Evolutionary conservation across 2,888 invertebrate species (phyloP).

Genomic region (Acheta domesticus): DNA sequence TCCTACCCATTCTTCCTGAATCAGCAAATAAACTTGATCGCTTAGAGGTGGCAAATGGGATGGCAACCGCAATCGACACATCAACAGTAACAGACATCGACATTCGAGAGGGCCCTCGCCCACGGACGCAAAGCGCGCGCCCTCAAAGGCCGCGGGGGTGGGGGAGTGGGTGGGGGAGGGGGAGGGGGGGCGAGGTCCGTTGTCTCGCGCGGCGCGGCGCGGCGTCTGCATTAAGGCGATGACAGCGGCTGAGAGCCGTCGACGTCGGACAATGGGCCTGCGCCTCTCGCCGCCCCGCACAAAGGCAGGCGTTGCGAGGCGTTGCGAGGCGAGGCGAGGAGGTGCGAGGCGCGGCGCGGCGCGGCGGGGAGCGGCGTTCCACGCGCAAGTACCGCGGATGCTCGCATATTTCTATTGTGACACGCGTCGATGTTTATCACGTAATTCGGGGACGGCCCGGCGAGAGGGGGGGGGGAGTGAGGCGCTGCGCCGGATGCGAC

Average conservation of each 20-base stretch:
- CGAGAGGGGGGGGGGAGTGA: too few relatives aligned
- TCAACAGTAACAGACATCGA: too few relatives aligned
- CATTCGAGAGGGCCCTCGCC: too few relatives aligned
- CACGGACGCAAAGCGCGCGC: too few relatives aligned
- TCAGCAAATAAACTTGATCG: too few relatives aligned
- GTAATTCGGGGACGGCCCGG: neutral
- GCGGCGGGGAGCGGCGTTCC: neutral
- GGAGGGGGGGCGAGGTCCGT: neutral
- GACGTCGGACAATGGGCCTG: neutral
- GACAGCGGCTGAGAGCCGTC: neutral
- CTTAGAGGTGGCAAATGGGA: too few relatives aligned
- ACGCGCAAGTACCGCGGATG: neutral
- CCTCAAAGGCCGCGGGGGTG: neutral
- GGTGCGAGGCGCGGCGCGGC: neutral
- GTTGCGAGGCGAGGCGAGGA: neutral
- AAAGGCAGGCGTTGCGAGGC: neutral
- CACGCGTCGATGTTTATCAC: constrained; percentile 6
- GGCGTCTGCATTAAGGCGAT: constrained; percentile 8
- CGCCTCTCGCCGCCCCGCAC: neutral
- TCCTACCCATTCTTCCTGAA: too few relatives aligned
- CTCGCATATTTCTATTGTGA: neutral
- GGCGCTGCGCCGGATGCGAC: too few relatives aligned
- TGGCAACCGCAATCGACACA: too few relatives aligned
- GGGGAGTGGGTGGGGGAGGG: neutral
- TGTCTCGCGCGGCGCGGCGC: neutral